Percentiles rank a stretch among this genome's conserved stretches.
phyloP scores from a whole-genome alignment of 2,888 invertebrate genomes.

The Cephonodes hylas region DNA sequence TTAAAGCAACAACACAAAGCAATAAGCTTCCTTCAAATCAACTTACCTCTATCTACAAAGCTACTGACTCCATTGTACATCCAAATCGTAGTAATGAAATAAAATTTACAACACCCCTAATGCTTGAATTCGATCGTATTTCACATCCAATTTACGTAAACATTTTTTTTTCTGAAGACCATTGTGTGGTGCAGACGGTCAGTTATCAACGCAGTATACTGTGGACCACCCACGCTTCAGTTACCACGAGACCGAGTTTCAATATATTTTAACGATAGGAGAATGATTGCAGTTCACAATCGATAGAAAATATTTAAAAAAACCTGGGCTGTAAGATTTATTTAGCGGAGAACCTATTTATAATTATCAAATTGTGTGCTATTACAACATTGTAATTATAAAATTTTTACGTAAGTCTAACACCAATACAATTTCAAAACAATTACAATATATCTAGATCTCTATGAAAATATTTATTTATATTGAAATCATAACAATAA shows the following conservation, averaged over 20 bases:
- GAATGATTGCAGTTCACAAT: not conserved
- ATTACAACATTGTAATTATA: too few species aligned
- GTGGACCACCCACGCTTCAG: conserved; percentile 15
- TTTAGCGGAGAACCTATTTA: too few species aligned
- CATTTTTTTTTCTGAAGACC: not conserved
- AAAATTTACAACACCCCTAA: conserved; percentile 1
- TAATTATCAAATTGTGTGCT: too few species aligned
- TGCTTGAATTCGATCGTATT: conserved; percentile 4
- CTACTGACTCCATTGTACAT: not conserved
- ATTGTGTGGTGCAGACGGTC: not conserved
- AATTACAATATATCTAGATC: too few species aligned
- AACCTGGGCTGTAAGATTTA: too few species aligned
- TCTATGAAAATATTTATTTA: too few species aligned
- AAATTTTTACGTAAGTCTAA: too few species aligned
- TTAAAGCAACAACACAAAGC: not conserved
- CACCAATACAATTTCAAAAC: too few species aligned
- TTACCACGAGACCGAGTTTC: not conserved
- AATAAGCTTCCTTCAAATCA: not conserved
- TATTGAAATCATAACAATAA: too few species aligned
- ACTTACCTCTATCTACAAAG: not conserved
- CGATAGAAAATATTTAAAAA: not conserved
- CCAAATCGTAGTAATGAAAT: conserved; percentile 4
- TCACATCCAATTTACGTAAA: conserved; percentile 8
- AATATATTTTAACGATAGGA: not conserved
- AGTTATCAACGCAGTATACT: conserved; percentile 11